These are phyloP conservation scores for Idaea biselata DNA, from an alignment of 2,888 invertebrate genomes.

Conservation along the genomic window DNA sequence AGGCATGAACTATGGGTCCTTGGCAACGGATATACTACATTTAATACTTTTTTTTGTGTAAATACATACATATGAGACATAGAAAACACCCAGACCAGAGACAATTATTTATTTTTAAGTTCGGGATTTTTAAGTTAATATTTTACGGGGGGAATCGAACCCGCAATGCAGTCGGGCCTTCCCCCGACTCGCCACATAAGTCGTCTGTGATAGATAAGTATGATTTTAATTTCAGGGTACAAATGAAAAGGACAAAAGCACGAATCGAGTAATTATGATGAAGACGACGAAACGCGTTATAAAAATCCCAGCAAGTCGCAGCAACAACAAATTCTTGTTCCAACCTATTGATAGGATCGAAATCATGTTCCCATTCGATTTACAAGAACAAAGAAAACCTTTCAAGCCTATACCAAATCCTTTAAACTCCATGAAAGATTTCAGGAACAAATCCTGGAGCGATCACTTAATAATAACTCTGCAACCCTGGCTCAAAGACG, in stretches of 20 bases:
- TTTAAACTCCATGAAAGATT: conserved; percentile 52
- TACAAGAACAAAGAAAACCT: conserved; percentile 52
- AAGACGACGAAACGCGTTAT: conserved; percentile 87
- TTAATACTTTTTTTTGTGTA: too few species aligned
- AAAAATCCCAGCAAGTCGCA: conserved; percentile 80
- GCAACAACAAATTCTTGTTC: conserved; percentile 63
- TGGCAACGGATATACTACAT: too few species aligned
- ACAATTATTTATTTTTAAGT: too few species aligned
- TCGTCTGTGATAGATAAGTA: neutral
- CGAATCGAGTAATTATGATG: conserved; percentile 83
- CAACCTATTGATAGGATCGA: conserved; percentile 65
- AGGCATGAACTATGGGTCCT: too few species aligned
- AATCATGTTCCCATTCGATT: conserved; percentile 66
- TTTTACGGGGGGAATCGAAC: too few species aligned
- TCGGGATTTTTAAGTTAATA: too few species aligned
- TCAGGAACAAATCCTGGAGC: conserved; percentile 64
- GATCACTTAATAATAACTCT: conserved; percentile 61
- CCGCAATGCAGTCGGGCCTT: too few species aligned
- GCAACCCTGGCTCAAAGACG: conserved; percentile 61
- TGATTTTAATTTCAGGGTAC: conserved; percentile 62
- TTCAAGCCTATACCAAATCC: conserved; percentile 58
- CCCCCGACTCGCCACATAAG: too few species aligned
- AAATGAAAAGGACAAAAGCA: conserved; percentile 78
- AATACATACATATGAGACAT: too few species aligned
- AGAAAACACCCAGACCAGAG: too few species aligned